Conservation (phyloP, 2,797 vertebrate species). For the Coreius guichenoti region DNA sequence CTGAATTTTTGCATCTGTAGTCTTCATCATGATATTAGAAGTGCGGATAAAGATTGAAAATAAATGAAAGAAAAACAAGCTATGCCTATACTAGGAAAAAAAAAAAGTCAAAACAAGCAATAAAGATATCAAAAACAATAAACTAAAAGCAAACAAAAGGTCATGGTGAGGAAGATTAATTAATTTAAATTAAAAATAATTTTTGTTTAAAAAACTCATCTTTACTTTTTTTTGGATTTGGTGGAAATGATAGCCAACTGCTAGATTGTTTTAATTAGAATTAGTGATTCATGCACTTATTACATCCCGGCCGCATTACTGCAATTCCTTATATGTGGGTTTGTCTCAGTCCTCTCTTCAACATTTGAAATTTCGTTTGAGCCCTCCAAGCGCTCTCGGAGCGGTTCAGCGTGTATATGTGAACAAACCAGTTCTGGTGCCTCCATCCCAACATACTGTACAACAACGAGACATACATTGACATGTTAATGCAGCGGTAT, state of each 20-base stretch:
- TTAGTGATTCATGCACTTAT: too few species aligned
- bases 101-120: background rate
- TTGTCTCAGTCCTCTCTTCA: too few species aligned
- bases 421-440: too few species aligned
- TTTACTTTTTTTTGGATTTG: background rate
- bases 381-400: fast-evolving
- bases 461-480: too few species aligned
- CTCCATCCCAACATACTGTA: too few species aligned
- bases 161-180: background rate
- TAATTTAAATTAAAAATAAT: too few species aligned
- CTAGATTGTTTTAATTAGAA: background rate
- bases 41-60: background rate
- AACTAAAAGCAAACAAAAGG: slow-evolving; percentile 7
- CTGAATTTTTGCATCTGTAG: background rate
- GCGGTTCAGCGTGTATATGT: too few species aligned
- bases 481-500: too few species aligned
- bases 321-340: too few species aligned
- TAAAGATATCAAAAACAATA: slow-evolving; percentile 2
- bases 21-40: background rate
- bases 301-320: too few species aligned
- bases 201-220: background rate
- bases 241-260: background rate
- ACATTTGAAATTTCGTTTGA: too few species aligned
- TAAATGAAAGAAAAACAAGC: background rate
- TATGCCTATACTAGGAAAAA: background rate